Conservation (phyloP, 2,113 vertebrate species). For the Ifrita kowaldi region DNA sequence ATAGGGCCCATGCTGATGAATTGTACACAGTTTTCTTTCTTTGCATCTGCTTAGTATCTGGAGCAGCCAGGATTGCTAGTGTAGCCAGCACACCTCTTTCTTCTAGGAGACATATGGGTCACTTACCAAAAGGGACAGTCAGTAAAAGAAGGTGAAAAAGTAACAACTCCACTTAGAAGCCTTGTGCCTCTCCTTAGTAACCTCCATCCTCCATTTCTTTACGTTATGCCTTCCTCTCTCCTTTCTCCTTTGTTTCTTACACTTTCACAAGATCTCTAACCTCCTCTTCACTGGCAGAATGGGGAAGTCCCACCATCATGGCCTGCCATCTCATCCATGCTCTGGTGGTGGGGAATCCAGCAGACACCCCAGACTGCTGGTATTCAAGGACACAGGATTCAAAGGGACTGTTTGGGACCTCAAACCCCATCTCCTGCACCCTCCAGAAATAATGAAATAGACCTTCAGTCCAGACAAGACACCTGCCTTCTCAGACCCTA, state of each 20-base stretch:
- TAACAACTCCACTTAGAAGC: background rate
- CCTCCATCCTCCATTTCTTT: background rate
- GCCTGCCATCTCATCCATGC: background rate
- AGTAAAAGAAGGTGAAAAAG: background rate
- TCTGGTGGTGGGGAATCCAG: background rate
- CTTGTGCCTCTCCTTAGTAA: background rate
- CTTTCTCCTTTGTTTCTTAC: background rate
- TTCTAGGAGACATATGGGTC: background rate
- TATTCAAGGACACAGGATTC: background rate
- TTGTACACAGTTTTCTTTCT: background rate
- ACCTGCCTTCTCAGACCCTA: background rate
- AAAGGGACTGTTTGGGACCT: background rate
- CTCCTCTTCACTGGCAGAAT: background rate
- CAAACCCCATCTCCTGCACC: background rate
- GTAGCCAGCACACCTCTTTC: background rate
- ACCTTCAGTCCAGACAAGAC: background rate
- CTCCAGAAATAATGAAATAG: background rate
- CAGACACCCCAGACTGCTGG: fast-evolving
- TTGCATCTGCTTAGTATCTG: background rate
- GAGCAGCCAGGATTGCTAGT: background rate
- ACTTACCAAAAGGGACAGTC: background rate
- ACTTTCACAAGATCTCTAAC: background rate
- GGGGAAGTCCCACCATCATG: fast-evolving
- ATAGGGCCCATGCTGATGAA: background rate
- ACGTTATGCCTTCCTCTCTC: background rate